Base-by-base conservation (phyloP, 92 coral and sea anemone genomes). In the Palythoa grandiflora region DNA sequence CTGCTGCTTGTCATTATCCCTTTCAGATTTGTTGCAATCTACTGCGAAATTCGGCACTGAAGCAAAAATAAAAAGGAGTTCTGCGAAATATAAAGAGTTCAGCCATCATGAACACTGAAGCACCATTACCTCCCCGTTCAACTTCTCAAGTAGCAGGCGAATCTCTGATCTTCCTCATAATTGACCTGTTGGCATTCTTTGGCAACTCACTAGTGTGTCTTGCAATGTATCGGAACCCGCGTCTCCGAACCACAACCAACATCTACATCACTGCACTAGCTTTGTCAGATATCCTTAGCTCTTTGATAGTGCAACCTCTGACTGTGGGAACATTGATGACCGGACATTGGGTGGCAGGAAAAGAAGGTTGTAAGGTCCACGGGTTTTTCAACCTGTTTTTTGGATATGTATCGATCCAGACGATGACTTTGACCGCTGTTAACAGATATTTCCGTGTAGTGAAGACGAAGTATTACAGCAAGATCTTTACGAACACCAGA, bases 371-470 rank as follows among this genome's bases (percentile, higher is more conserved):
- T 12, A 81, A 81, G 28, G 75, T 81, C 11, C 86, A 81, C 60
- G 86, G 86, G 9, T 81, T 81, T 14, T 81, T 81, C 74, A 81
- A 81, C 73, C 75, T 81, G 12, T 81, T 60, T 19, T 51, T 81
- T 3, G 61, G 61, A 8, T 81, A 81, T 13, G 75, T 81, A 6
- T 81, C 86, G 3, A 81, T 81, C 38, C 86, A 81, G n/a, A 81
- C 86, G 38, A 81, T 81, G 86, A 65, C 86, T 11, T 63, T 81
- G 39, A 81, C 86, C 2, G 86, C 86, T 36, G 47, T 81, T n/a
- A 81, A 81, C 75, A 81, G 86, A 14, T 81, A 81, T 68, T 81
- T 81, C 44, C 74, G 86, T 11, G 86, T 81, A 35, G 86, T 81
- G 60, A 81, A 81, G 75, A 66, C 86, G 35, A 81, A 48, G 57